These are phyloP conservation scores for Paramormyrops kingsleyae DNA, from an alignment of 2,113 vertebrate genomes.

Conservation along the genomic window DNA sequence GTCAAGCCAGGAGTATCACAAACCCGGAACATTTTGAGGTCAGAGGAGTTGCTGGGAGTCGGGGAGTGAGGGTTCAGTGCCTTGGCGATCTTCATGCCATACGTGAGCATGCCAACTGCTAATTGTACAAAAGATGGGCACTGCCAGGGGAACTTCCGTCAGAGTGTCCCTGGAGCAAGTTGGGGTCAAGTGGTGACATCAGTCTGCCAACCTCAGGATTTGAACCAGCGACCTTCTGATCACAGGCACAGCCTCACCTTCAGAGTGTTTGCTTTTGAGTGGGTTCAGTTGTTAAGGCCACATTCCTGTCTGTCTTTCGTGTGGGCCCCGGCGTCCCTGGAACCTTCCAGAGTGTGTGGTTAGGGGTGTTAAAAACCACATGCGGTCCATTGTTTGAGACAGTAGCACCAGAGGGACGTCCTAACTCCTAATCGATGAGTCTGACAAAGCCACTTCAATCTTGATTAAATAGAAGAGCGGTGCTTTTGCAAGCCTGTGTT, in stretches of 20 bases:
- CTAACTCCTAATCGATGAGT: slow-evolving; percentile 91
- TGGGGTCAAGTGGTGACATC: no score
- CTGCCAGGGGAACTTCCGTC: slow-evolving; percentile 49
- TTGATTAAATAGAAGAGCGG: slow-evolving; percentile 65
- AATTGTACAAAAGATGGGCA: slow-evolving; percentile 79
- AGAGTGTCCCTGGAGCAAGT: no score
- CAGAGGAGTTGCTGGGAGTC: slow-evolving; percentile 46
- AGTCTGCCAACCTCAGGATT: background rate
- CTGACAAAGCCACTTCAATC: slow-evolving; percentile 88
- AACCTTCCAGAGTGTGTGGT: slow-evolving; percentile 20
- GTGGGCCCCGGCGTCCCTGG: slow-evolving; percentile 23
- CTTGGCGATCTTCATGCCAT: slow-evolving; percentile 72
- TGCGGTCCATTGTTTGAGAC: slow-evolving; percentile 58
- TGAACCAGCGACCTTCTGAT: background rate
- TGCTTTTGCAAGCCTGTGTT: background rate
- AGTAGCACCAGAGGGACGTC: slow-evolving; percentile 73
- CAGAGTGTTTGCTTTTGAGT: slow-evolving; percentile 20
- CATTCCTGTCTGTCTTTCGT: background rate
- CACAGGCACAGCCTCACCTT: background rate
- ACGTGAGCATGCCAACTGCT: slow-evolving; percentile 80
- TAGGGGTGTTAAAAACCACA: slow-evolving; percentile 31
- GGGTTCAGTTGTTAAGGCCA: background rate
- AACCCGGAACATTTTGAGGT: slow-evolving; percentile 48
- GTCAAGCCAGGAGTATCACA: slow-evolving; percentile 31
- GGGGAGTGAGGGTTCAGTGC: slow-evolving; percentile 41